These are phyloP conservation scores for Hycleus phaleratus DNA, from an alignment of 1,140 invertebrate species.

Conservation along the genomic window DNA sequence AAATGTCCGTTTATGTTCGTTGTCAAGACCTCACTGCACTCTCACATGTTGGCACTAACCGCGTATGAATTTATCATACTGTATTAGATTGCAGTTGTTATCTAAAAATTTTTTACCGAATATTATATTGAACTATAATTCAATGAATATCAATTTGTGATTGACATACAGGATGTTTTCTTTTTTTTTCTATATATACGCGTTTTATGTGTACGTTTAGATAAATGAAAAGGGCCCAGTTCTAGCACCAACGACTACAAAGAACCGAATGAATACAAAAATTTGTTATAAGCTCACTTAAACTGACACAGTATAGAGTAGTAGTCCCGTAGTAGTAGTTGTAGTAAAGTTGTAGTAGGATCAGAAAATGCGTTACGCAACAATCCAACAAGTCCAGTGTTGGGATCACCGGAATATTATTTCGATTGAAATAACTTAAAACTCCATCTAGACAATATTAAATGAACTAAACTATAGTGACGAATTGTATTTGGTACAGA, in stretches of 20 bases:
- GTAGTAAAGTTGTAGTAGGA: too few relatives aligned
- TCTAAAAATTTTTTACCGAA: conserved; percentile 3
- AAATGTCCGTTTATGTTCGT: conserved; percentile 3
- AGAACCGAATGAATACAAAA: too few relatives aligned
- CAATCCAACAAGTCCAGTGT: conserved; percentile 2
- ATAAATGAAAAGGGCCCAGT: too few relatives aligned
- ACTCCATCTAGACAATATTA: not conserved
- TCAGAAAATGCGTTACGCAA: conserved; percentile 13
- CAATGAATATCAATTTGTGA: too few relatives aligned
- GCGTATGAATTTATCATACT: conserved; percentile 2
- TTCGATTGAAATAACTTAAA: not conserved
- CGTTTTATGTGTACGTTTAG: too few relatives aligned
- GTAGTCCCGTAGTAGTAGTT: too few relatives aligned
- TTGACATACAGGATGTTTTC: too few relatives aligned
- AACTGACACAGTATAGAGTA: too few relatives aligned
- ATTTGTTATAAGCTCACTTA: too few relatives aligned
- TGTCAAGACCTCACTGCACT: conserved; percentile 12
- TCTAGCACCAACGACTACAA: too few relatives aligned
- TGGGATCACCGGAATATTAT: not conserved
- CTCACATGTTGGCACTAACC: conserved; percentile 9
- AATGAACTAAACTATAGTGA: not conserved
- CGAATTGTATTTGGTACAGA: not conserved
- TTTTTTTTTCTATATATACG: too few relatives aligned
- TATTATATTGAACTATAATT: not conserved
- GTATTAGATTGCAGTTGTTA: conserved; percentile 9